A percentile compares a stretch with the other conserved stretches of the same genome.
Evolutionary conservation across 2,797 vertebrate genomes (phyloP).

Genomic region (Labeo calbasu): DNA sequence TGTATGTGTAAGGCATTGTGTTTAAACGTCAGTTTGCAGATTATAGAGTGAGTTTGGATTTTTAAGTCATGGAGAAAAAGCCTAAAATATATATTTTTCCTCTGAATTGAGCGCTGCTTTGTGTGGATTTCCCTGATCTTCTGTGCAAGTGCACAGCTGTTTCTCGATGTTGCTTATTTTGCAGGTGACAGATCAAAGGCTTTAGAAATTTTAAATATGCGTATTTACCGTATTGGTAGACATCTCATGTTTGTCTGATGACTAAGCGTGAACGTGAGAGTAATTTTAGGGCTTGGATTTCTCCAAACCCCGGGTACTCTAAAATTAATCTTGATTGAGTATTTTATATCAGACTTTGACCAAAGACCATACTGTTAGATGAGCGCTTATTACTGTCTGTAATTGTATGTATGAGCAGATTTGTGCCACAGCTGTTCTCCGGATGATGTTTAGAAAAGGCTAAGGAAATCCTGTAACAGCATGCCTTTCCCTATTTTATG

Average conservation of each 20-base stretch:
- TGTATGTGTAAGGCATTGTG: background rate
- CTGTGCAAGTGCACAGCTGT: background rate
- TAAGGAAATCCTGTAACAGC: constrained; percentile 20
- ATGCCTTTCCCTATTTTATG: constrained; percentile 28
- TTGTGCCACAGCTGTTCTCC: constrained; percentile 27
- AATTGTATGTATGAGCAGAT: constrained; percentile 36
- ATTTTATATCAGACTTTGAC: constrained; percentile 30
- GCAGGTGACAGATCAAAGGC: constrained; percentile 15
- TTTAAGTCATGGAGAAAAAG: background rate
- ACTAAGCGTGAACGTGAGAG: constrained; percentile 8
- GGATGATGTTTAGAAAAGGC: constrained; percentile 26
- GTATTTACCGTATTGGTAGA: background rate
- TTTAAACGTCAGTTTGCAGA: background rate
- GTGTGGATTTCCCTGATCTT: background rate
- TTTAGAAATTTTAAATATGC: background rate
- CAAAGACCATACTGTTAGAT: constrained; percentile 44
- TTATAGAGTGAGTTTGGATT: background rate
- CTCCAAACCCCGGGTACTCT: background rate
- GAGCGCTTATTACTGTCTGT: constrained; percentile 26
- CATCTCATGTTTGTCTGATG: constrained; percentile 2
- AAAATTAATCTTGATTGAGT: constrained; percentile 23
- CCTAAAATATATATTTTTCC: background rate
- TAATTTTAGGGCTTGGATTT: constrained; percentile 10
- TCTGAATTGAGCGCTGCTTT: background rate
- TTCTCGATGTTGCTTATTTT: constrained; percentile 15